Evolutionary conservation across 2,113 vertebrate species (phyloP).

Genomic region (Oxygymnocypris stewartii): DNA sequence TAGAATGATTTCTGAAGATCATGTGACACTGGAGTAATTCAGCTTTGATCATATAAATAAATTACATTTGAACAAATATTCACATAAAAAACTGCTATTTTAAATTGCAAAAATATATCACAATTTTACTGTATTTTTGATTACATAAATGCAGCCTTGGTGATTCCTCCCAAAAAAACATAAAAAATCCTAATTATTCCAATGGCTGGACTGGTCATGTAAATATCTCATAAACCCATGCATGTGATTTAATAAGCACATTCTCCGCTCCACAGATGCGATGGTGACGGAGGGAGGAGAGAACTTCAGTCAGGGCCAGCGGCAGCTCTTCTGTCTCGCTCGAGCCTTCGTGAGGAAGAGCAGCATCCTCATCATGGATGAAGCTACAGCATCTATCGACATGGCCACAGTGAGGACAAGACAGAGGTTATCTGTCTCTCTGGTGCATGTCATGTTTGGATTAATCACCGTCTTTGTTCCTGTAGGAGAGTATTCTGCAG

Average conservation of each 20-base stretch:
- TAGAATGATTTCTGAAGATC: not conserved
- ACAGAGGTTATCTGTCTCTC: not conserved
- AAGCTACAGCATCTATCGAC: conserved; percentile 98
- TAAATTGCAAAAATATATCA: no score
- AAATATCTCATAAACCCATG: not conserved
- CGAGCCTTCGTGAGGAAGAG: conserved; percentile 96
- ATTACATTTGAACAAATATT: no score
- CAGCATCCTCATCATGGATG: conserved; percentile 99
- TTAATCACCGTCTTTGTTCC: not conserved
- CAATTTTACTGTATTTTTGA: no score
- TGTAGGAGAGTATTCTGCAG: conserved; percentile 81
- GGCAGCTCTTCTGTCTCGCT: conserved; percentile 96
- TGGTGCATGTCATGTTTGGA: not conserved
- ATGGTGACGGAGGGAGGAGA: conserved; percentile 95
- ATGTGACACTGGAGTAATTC: not conserved
- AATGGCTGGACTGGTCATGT: no score
- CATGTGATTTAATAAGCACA: no score
- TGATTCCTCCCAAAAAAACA: no score
- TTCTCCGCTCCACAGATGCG: conserved; percentile 78
- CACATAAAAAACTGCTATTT: no score
- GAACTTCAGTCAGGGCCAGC: conserved; percentile 97
- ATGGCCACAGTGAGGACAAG: conserved; percentile 90
- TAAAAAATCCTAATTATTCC: no score
- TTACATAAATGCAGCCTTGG: no score
- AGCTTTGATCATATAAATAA: no score